Conservation (phyloP, 2,797 vertebrate genomes). For the Ptychobarbus kaznakovi region DNA sequence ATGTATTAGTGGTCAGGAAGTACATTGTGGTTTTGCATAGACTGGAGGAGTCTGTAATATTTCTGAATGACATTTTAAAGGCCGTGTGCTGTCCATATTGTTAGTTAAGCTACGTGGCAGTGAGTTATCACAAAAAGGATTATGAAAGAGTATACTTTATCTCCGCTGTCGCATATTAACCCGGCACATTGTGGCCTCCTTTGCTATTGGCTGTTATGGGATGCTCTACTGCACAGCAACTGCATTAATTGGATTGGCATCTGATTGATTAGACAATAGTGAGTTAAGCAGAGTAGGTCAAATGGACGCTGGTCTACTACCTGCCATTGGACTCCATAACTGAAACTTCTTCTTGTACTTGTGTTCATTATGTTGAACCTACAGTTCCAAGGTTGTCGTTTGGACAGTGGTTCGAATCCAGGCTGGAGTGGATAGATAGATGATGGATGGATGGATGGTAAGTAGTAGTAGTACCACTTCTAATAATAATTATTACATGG, state of each 20-base stretch:
- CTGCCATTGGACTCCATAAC: not conserved
- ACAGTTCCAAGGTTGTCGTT: not conserved
- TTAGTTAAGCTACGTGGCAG: not conserved
- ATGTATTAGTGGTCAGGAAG: constrained; percentile 26
- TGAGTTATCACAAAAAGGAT: constrained; percentile 26
- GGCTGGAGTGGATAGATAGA: too few relatives aligned
- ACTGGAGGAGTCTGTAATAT: constrained; percentile 12
- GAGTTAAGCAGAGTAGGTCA: constrained; percentile 49
- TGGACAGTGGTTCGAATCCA: too few relatives aligned
- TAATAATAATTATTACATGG: not conserved
- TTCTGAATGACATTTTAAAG: constrained; percentile 22
- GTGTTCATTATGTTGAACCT: not conserved
- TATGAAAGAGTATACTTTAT: constrained; percentile 21
- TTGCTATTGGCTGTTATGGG: constrained; percentile 9
- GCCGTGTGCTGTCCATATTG: constrained; percentile 18
- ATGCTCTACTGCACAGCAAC: constrained; percentile 51
- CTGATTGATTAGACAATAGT: constrained; percentile 72
- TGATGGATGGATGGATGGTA: too few relatives aligned
- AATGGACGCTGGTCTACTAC: not conserved
- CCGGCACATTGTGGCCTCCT: constrained; percentile 26
- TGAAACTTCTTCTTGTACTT: not conserved
- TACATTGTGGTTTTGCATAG: constrained; percentile 9
- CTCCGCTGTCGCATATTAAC: constrained; percentile 17
- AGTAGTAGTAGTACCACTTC: too few relatives aligned
- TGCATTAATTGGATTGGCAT: constrained; percentile 75